A percentile compares a stretch with the other conserved stretches of the same genome.
phyloP scores from a whole-genome alignment of 2,113 vertebrate genomes.

The Opisthocomus hoazin region DNA sequence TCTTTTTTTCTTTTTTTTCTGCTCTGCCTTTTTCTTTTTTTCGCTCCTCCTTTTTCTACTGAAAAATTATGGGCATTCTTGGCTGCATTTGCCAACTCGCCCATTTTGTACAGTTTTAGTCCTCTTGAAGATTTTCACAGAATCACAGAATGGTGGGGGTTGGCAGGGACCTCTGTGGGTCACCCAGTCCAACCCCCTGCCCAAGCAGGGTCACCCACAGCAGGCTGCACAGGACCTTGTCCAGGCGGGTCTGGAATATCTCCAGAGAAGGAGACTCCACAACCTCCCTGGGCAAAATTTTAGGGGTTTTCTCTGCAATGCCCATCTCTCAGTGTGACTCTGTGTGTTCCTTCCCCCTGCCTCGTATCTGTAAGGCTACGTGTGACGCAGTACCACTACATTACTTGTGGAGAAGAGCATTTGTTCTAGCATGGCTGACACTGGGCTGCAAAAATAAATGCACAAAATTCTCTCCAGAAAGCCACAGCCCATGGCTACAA shows the following conservation, averaged over 20 bases:
- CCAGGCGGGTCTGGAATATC: no score
- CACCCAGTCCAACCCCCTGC: no score
- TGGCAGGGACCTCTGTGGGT: no score
- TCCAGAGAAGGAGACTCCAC: no score
- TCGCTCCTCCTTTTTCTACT: no score
- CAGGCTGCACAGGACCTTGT: no score
- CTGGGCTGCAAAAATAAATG: neutral
- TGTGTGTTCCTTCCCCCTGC: fast-evolving
- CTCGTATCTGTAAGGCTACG: fast-evolving
- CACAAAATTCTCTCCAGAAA: neutral
- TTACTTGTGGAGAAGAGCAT: neutral
- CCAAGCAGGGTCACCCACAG: no score
- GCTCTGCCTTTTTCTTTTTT: neutral
- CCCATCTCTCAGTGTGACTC: neutral
- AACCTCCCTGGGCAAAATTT: no score
- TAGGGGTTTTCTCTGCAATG: neutral
- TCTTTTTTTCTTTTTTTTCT: neutral
- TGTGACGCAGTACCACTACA: neutral
- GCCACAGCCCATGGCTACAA: neutral
- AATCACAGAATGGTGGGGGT: no score
- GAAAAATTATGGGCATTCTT: neutral
- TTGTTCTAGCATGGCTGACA: neutral
- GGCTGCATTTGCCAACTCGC: neutral
- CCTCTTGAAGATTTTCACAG: neutral
- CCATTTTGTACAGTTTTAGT: neutral